These are phyloP conservation scores for Acropternis orthonyx DNA, from an alignment of 2,797 vertebrate species.

Conservation along the genomic window DNA sequence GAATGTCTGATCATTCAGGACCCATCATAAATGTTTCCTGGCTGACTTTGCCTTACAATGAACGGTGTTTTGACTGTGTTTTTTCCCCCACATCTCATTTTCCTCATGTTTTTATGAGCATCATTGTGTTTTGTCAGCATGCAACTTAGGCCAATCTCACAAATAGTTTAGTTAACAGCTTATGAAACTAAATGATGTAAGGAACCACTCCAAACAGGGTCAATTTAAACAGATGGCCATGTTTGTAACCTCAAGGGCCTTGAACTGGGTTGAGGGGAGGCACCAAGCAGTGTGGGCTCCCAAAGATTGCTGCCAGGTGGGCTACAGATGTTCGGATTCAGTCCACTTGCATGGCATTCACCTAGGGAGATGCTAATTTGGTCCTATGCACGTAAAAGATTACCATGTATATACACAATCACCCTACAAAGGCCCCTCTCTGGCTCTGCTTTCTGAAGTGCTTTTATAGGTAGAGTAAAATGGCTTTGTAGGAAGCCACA, in stretches of 20 bases:
- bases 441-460: background rate
- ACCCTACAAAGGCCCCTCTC: background rate
- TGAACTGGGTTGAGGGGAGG: constrained; percentile 1
- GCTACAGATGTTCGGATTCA: constrained; percentile 33
- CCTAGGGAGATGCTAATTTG: constrained; percentile 34
- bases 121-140: constrained; percentile 37
- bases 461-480: constrained; percentile 20
- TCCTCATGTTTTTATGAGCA: background rate
- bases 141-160: background rate
- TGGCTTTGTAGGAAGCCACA: background rate
- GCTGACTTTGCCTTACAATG: background rate
- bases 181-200: constrained; percentile 52
- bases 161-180: constrained; percentile 50
- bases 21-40: background rate
- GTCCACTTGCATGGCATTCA: constrained; percentile 28
- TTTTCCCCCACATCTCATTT: background rate
- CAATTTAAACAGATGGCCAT: constrained; percentile 39
- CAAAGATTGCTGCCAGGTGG: constrained; percentile 62
- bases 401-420: background rate
- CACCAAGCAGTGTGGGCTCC: constrained; percentile 37
- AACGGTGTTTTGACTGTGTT: background rate
- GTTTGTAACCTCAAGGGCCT: background rate
- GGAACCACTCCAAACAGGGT: background rate
- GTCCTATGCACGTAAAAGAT: background rate
- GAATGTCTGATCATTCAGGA: background rate